Evolutionary conservation across 2,113 vertebrate species (phyloP).

Genomic region (Notarius lentiginosus): DNA sequence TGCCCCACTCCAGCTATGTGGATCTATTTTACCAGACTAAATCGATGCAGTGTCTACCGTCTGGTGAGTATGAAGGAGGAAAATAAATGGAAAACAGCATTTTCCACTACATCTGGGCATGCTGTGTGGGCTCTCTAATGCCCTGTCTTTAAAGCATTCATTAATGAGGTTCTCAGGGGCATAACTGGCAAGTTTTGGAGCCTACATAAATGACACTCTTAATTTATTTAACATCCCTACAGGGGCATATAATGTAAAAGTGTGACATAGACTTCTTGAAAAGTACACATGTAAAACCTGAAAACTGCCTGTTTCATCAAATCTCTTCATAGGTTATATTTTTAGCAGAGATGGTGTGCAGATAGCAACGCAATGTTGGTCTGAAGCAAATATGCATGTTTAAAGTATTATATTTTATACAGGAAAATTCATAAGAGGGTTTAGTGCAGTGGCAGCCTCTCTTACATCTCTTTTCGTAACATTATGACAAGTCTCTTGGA

Average conservation of each 20-base stretch:
- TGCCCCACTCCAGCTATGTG: not conserved
- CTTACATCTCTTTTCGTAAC: not conserved
- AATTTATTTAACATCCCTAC: constrained; percentile 1
- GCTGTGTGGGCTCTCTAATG: not conserved
- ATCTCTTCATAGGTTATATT: not conserved
- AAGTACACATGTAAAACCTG: not conserved
- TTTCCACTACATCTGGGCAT: constrained; percentile 12
- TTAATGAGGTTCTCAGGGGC: not conserved
- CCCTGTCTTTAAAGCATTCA: not conserved
- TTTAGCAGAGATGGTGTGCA: not conserved
- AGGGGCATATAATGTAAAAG: not conserved
- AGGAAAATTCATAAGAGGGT: not conserved
- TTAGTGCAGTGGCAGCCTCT: not conserved
- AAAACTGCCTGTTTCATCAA: constrained; percentile 8
- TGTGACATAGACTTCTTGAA: not conserved
- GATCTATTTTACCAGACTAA: constrained; percentile 1
- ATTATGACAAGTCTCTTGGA: not conserved
- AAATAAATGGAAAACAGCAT: not conserved
- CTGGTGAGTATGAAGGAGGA: not conserved
- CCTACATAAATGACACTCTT: not conserved
- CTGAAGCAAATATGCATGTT: not conserved
- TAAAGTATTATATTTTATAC: not conserved
- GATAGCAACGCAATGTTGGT: not conserved
- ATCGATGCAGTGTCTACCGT: not conserved
- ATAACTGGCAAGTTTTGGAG: constrained; percentile 6